Evolutionary conservation across 2,797 vertebrate genomes (phyloP).

Genomic region (Pseudochaenichthys georgianus): DNA sequence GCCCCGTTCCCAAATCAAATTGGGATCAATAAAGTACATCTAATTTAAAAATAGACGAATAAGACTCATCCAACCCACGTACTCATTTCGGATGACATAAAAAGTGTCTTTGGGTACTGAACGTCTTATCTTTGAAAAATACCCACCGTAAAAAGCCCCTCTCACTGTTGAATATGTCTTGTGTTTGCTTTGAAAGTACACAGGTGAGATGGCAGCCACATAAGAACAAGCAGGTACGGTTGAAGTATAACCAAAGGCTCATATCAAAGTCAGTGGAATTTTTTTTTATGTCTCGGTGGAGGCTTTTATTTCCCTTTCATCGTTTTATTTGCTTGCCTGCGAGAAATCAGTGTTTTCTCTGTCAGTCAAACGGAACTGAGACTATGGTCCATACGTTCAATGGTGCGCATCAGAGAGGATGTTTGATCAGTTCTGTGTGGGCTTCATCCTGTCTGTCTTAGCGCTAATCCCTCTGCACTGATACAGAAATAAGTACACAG

Average conservation of each 20-base stretch:
- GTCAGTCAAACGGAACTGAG: conserved; percentile 49
- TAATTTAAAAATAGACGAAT: conserved; percentile 16
- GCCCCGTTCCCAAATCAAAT: too few relatives aligned
- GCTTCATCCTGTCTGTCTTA: conserved; percentile 76
- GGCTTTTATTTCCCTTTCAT: conserved; percentile 62
- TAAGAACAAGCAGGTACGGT: conserved; percentile 57
- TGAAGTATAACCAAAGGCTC: conserved; percentile 56
- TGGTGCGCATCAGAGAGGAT: conserved; percentile 51
- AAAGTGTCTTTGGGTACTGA: conserved; percentile 17
- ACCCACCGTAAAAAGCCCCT: conserved; percentile 33
- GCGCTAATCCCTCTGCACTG: conserved; percentile 75
- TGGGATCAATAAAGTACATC: background rate
- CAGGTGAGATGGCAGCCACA: conserved; percentile 60
- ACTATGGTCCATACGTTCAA: conserved; percentile 40
- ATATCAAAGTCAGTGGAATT: conserved; percentile 66
- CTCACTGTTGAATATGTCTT: conserved; percentile 20
- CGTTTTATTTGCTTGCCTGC: conserved; percentile 59
- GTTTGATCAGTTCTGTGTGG: conserved; percentile 70
- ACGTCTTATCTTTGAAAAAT: conserved; percentile 29
- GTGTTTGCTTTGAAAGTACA: conserved; percentile 47
- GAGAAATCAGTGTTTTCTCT: conserved; percentile 49
- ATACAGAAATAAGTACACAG: conserved; percentile 65
- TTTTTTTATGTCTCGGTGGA: conserved; percentile 37
- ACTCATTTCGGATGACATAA: conserved; percentile 3
- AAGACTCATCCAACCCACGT: conserved; percentile 10